Conservation (phyloP, 2,888 invertebrate genomes). For the Tipula helvola region DNA sequence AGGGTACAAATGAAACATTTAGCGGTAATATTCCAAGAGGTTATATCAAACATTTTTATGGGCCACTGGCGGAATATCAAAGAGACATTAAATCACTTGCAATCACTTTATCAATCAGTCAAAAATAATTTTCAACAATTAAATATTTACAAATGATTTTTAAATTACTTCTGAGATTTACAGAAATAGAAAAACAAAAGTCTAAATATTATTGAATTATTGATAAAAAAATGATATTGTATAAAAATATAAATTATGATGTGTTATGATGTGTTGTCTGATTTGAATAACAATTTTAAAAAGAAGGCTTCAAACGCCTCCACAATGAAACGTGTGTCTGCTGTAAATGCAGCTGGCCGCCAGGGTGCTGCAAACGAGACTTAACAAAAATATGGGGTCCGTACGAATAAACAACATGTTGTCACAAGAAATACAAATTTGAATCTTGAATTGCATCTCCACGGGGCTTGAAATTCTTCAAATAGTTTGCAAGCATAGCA, state of each 20-base stretch:
- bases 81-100: too few species aligned
- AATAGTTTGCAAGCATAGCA: not conserved
- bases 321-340: constrained; percentile 56
- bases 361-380: constrained; percentile 88
- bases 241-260: constrained; percentile 25
- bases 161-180: not conserved
- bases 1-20: too few species aligned
- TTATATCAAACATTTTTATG: too few species aligned
- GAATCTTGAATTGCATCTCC: constrained; percentile 64
- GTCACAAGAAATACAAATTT: constrained; percentile 91
- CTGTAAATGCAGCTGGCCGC: constrained; percentile 58
- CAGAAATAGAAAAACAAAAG: not conserved
- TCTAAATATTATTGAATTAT: not conserved
- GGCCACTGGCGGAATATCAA: too few species aligned
- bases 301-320: constrained; percentile 86
- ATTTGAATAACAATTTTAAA: constrained; percentile 81
- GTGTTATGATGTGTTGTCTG: too few species aligned
- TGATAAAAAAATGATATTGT: not conserved
- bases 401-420: constrained; percentile 91
- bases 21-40: too few species aligned
- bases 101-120: too few species aligned
- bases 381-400: constrained; percentile 93
- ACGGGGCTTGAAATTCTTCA: constrained; percentile 37
- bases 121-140: too few species aligned
- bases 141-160: too few species aligned